These are phyloP conservation scores for Sylvilagus bachmani DNA, from an alignment of 2,113 vertebrate species.

Conservation along the genomic window DNA sequence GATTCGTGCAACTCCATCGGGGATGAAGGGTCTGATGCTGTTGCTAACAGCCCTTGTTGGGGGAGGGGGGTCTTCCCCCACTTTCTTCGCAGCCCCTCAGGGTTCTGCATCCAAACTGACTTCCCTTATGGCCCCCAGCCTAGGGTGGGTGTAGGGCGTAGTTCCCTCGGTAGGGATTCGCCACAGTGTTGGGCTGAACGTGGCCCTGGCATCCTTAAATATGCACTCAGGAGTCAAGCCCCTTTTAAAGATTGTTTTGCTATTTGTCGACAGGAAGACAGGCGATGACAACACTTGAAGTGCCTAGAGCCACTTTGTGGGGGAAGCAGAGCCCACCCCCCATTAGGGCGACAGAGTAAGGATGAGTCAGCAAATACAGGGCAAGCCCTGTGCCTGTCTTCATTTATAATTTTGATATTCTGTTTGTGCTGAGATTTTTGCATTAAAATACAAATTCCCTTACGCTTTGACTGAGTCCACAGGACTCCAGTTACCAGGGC, in stretches of 20 bases:
- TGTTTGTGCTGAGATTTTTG: slow-evolving; percentile 8
- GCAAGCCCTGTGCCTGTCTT: background rate
- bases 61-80: background rate
- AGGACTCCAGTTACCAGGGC: background rate
- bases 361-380: background rate
- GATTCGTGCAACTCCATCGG: too few relatives aligned
- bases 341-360: too few relatives aligned
- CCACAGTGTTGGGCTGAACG: background rate
- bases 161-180: background rate
- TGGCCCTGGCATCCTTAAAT: background rate
- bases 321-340: background rate
- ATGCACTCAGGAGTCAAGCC: background rate
- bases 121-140: background rate
- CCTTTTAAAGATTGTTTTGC: slow-evolving; percentile 22
- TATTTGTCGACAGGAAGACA: background rate
- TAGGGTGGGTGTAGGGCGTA: too few relatives aligned
- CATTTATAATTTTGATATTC: slow-evolving; percentile 21
- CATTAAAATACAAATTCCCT: background rate
- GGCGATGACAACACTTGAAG: background rate
- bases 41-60: background rate
- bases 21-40: background rate
- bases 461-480: background rate
- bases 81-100: background rate
- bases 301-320: background rate
- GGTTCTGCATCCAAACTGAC: background rate